Base-by-base conservation (phyloP, 1,140 invertebrate genomes). In the Caerostris extrusa region DNA sequence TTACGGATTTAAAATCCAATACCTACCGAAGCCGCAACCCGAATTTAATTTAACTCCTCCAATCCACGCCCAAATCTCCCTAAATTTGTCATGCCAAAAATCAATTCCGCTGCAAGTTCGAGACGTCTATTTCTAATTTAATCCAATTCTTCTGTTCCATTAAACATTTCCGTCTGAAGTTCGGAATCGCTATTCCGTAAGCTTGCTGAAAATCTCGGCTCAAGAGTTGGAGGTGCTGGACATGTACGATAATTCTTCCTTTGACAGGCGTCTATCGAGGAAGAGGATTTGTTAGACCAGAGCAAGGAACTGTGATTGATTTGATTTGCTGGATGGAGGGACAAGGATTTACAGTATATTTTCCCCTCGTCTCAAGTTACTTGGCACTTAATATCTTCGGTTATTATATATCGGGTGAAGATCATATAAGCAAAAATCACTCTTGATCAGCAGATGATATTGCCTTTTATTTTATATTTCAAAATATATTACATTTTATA, bases 231-330 rank as follows among this genome's bases (percentile, higher is more conserved):
- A 14, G 8, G 56, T 3, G 2, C 82, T 83, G 55, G 82, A 83
- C 82, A 83, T 55, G 19, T 57, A 56, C 82, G 82, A 83, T 83
- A 83, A 83, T 83, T 83, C 82, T 56, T 34, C 56, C 55, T 57
- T 56, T 83, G 82, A 57, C 82, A 83, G 56, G 14, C 55, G 17
- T 56, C 56, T 57, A 83, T 56, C 82, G 55, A 7, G 12, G 55
- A 6, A 17, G 56, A 57, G 82, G 82, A 83, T 83, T 83, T 56
- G 82, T 57, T 83, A 83, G 53, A 58, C 6, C 7, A 57, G 55
- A 56, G 5, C 82, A 56, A n/a, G 82, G 10, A 55, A 34, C 56
- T 83, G 82, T 58, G 82, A 83, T 83, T 83, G 55, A 58, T 83
- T 83, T 58, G 50, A 53, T 77, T 77, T 77, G 5, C 34, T 77